phyloP scores from a whole-genome alignment of 2,113 vertebrate genomes.

The Sceloporus tristichus region DNA sequence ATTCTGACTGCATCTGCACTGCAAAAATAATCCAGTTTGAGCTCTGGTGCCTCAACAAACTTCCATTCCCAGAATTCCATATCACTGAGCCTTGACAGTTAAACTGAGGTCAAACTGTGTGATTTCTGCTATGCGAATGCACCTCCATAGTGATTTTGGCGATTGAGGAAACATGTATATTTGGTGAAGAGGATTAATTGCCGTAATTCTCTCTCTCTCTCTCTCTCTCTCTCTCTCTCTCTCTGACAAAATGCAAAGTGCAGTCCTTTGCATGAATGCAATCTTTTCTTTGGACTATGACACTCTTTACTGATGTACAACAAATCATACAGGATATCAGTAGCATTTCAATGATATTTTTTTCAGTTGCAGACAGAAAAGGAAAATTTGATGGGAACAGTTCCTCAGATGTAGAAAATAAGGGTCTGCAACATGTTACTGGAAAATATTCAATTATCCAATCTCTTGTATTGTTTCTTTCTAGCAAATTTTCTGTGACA shows the following conservation, averaged over 20 bases:
- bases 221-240: too few species aligned
- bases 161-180: background rate
- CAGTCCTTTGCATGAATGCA: background rate
- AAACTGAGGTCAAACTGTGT: too few species aligned
- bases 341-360: background rate
- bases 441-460: constrained; percentile 13
- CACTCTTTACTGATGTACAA: background rate
- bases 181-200: too few species aligned
- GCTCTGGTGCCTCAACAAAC: too few species aligned
- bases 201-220: too few species aligned
- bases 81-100: too few species aligned
- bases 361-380: background rate
- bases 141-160: too few species aligned
- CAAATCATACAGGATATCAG: too few species aligned
- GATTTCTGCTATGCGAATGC: too few species aligned
- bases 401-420: background rate
- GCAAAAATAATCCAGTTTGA: too few species aligned
- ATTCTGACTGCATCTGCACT: too few species aligned
- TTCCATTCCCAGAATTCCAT: too few species aligned
- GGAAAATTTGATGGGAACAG: background rate
- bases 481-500: constrained; percentile 12
- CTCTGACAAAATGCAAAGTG: background rate
- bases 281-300: background rate
- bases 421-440: background rate
- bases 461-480: background rate